Evolutionary conservation across 2,888 invertebrate genomes (phyloP), one percentile per base, ranked within the genome.

Genomic region (Endotricha flammealis): DNA sequence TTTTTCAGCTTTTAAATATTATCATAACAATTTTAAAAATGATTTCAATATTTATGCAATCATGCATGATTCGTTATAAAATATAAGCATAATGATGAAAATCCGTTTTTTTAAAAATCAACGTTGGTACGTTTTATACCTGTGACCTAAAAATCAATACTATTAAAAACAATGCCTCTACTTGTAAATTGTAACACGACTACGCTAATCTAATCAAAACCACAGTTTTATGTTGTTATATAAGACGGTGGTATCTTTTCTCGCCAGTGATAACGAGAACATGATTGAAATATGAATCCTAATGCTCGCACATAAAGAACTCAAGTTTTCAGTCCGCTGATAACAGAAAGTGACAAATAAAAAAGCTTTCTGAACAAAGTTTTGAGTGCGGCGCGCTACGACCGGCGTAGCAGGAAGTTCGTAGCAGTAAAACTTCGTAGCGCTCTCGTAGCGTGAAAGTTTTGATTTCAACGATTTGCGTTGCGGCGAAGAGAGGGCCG

Each of bases 391-490:
- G 67, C 74, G 74, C 77, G 76, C 81, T 80, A 79, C 80, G 73
- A 63, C 62, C 58, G 53, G 70, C 82, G 86, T 86, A 85, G 85
- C 83, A 83, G 86, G 85, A 86, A 86, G 85, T 85, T 85, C 76
- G 86, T 86, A 86, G 85, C 83, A 70, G 80, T 82, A 81, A 85
- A 86, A 86, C 85, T 85, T 85, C 81, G 86, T 86, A 86, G 83
- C 83, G 81, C 75, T 78, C 76, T 73, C 81, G 85, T 82, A 83
- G 85, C 83, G 86, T 82, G 86, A 86, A 86, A 86, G 85, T 86
- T 85, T 85, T 86, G 85, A 86, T 85, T 86, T 83, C 86, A 82
- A 86, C 85, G 83, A 86, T 85, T 85, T 85, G 83, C 76, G 80
- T 82, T 83, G 81, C 73, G 79, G 82, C 66, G 68, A 72, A 75